Evolutionary conservation across 2,888 invertebrate genomes (phyloP), one percentile per base, ranked within the genome.

Genomic region (Iselma pallidipennis): DNA sequence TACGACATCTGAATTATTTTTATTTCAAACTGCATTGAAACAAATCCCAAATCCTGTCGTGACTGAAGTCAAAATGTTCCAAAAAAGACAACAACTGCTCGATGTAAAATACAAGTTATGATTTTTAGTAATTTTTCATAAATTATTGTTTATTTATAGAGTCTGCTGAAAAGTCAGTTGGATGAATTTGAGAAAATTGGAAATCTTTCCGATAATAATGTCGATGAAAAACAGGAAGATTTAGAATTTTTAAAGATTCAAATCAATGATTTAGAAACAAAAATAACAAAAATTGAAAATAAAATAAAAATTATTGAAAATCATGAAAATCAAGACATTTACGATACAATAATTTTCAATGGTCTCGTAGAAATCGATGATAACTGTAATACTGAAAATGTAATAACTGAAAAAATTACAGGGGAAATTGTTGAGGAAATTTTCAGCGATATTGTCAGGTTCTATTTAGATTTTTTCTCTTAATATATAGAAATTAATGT

Each of bases 321-420:
- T 67, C 10, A 45, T 51, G 53, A 55, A 31, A 37, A 53, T 57
- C 42, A 19, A 10, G 10, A 53, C 42, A 7, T 52, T n/a, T 71
- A 68, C 54, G 61, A 75, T 26, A 74, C 67, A 29, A 64, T 82
- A 1, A 67, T 78, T 21, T 67, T 84, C 9, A 72, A 74, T 26
- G 82, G 80, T 19, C 61, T 70, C 48, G 65, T 83, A 1, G 67
- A 71, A 55, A 70, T 82, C 28, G 66, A 66, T 14, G 80, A 78
- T 14, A 71, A 65, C 9, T 66, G 78, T 49, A 67, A 71, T 2
- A 67, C 76, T 23, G 67, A 74, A 23, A 69, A 73, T 51, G 66
- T 82, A 16, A 60, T 65, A 12, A 70, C 79, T 9, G 57, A 64
- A 4, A 68, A 56, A 19, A 65, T 83, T 26, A 81, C 82, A 62